phyloP scores from a whole-genome alignment of 2,888 invertebrate species.

The Teleiodes luculella region DNA sequence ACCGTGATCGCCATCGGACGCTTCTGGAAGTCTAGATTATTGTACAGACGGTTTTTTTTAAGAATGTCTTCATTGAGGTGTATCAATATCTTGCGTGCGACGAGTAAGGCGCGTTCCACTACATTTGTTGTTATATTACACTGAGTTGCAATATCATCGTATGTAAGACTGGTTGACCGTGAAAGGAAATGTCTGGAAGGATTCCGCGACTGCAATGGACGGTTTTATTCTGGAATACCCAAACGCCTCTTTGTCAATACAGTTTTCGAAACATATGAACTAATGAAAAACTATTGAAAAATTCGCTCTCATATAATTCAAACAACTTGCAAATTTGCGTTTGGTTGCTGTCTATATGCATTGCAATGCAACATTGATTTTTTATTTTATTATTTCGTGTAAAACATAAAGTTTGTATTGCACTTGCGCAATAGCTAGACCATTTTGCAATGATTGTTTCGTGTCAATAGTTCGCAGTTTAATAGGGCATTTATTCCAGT shows the following conservation, averaged over 20 bases:
- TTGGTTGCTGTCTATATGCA: too few species aligned
- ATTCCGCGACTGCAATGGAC: neutral
- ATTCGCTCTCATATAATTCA: neutral
- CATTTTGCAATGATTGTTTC: too few species aligned
- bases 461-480: neutral
- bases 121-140: neutral
- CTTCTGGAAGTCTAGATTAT: constrained; percentile 10
- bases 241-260: neutral
- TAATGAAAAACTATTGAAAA: neutral
- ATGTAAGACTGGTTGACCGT: constrained; percentile 2
- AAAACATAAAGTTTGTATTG: too few species aligned
- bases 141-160: neutral
- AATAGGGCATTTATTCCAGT: neutral
- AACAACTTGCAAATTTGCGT: too few species aligned
- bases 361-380: too few species aligned
- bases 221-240: neutral
- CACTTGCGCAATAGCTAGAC: too few species aligned
- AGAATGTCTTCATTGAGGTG: neutral
- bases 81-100: neutral
- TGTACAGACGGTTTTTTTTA: neutral
- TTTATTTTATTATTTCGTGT: too few species aligned
- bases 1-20: constrained; percentile 7
- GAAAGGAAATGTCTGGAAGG: constrained; percentile 10
- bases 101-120: neutral
- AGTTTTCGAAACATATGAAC: neutral